phyloP scores from a whole-genome alignment of 2,888 invertebrate genomes.

The Chalcis sispes region DNA sequence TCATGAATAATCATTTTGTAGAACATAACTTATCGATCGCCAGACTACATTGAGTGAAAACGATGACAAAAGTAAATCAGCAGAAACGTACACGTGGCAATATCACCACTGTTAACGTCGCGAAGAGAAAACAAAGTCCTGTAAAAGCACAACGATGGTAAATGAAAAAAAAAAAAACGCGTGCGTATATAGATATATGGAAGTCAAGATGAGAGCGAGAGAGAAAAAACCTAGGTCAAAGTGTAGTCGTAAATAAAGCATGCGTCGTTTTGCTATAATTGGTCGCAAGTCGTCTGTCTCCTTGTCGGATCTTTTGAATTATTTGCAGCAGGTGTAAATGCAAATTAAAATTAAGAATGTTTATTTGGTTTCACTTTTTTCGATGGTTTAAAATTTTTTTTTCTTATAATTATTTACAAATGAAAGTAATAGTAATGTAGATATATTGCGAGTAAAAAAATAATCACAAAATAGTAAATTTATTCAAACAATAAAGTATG shows the following conservation, averaged over 20 bases:
- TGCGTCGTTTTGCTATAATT: conserved; percentile 67
- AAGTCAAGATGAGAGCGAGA: conserved; percentile 3
- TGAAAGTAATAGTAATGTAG: too few relatives aligned
- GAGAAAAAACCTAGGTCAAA: too few relatives aligned
- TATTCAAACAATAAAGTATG: too few relatives aligned
- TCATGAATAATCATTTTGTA: conserved; percentile 42
- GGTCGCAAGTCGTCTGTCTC: conserved; percentile 64
- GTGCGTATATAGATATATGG: background rate
- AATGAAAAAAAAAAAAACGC: conserved; percentile 11
- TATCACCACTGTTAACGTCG: background rate
- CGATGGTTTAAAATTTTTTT: too few relatives aligned
- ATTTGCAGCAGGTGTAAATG: too few relatives aligned
- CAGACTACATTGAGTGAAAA: background rate
- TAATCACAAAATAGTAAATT: too few relatives aligned
- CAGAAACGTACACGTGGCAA: conserved; percentile 45
- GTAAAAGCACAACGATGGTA: conserved; percentile 1
- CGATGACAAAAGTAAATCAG: conserved; percentile 49
- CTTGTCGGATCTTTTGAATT: conserved; percentile 46
- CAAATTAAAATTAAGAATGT: too few relatives aligned
- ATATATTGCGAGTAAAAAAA: too few relatives aligned
- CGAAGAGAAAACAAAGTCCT: conserved; percentile 4
- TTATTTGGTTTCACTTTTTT: too few relatives aligned
- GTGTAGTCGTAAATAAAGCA: conserved; percentile 65
- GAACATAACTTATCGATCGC: conserved; percentile 33
- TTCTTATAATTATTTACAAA: too few relatives aligned